Evolutionary conservation across 2,113 vertebrate species (phyloP), one percentile per base, ranked within the genome.

Genomic region (Lophura nycthemera): DNA sequence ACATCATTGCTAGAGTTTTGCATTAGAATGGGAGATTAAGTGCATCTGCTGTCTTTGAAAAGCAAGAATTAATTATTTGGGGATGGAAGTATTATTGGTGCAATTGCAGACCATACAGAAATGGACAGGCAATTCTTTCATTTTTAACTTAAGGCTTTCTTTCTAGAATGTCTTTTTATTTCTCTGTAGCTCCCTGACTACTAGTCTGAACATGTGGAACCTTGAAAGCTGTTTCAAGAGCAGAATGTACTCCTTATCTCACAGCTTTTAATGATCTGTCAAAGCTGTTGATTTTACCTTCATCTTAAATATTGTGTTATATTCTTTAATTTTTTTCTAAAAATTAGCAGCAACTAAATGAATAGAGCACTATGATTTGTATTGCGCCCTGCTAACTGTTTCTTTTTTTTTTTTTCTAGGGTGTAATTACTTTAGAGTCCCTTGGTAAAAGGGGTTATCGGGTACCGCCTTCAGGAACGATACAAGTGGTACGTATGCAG

Each of bases 391-490:
- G 73, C 95, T 67, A 92, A 91, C 56, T 97, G 81, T 73, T 73
- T 75, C 11, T 86, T 80, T 89, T 24, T 50, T 96, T 64, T 79
- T 74, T 74, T 64, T 6, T 42, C 38, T 16, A 99, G 99, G 99
- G 99, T 98, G 99, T 99, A 86, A 99, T 99, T 98, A 98, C 99
- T 98, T 98, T 99, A 98, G 99, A 99, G 98, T 98, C 99, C 97
- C 98, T 99, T 97, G 99, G 99, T 83, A 99, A 99, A 98, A 98
- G 99, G 98, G 99, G 99, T 97, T 99, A 99, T 95, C 98, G 99
- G 87, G 99, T 99, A 98, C 99, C 99, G 98, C 98, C 99, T 98
- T 99, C 99, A 99, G 99, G 99, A 99, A 99, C 99, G 97, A 99
- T 99, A 98, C 99, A 99, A 99, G 99, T 99, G 99, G 99, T 99